Evolutionary conservation across 2,888 invertebrate genomes (phyloP).

Genomic region (Cremastinae sp.): DNA sequence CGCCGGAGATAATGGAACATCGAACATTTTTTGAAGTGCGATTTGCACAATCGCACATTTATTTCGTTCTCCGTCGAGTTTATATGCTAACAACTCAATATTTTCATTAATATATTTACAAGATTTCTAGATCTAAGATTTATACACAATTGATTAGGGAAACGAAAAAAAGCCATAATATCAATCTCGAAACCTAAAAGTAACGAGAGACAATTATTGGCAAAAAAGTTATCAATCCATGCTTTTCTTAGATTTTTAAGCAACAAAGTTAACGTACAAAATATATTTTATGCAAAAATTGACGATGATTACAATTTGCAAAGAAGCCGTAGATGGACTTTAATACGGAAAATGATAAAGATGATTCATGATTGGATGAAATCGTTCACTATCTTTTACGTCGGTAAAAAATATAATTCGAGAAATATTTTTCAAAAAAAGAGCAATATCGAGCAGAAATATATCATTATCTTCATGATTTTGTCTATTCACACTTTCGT

Average conservation of each 20-base stretch:
- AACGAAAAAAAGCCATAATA: slow-evolving; percentile 23
- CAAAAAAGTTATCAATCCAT: too few species aligned
- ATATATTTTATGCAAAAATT: neutral
- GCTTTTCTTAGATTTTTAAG: too few species aligned
- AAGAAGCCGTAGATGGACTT: neutral
- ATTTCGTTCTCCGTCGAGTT: neutral
- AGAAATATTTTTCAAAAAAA: neutral
- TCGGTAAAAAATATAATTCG: slow-evolving; percentile 27
- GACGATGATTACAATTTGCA: neutral
- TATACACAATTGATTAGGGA: slow-evolving; percentile 48
- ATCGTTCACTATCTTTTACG: neutral
- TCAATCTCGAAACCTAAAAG: slow-evolving; percentile 32
- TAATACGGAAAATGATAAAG: too few species aligned
- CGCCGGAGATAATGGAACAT: slow-evolving; percentile 16
- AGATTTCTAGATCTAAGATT: slow-evolving; percentile 54
- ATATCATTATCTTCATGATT: slow-evolving; percentile 40
- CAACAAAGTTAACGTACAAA: too few species aligned
- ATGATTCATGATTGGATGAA: neutral
- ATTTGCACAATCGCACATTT: neutral
- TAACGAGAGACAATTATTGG: slow-evolving; percentile 15
- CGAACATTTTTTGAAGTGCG: slow-evolving; percentile 28
- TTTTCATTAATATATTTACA: slow-evolving; percentile 48
- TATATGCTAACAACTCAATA: slow-evolving; percentile 21
- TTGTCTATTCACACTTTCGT: slow-evolving; percentile 25
- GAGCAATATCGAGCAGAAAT: slow-evolving; percentile 12